phyloP scores from a whole-genome alignment of 2,797 vertebrate species.

The Bothrops alternatus region DNA sequence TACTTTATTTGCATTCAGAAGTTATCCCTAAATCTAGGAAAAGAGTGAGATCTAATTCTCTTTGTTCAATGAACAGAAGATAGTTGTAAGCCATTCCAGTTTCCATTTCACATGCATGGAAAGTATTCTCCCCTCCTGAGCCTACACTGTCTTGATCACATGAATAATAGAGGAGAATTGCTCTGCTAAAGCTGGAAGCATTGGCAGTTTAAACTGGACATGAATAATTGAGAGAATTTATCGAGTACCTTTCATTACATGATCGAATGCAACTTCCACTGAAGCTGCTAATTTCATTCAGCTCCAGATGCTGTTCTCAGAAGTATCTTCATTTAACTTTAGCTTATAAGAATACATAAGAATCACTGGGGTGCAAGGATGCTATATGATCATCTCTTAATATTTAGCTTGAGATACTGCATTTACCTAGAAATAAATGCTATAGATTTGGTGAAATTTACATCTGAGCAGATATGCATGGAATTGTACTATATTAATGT shows the following conservation, averaged over 20 bases:
- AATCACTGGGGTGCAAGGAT: constrained; percentile 6
- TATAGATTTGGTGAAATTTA: not conserved
- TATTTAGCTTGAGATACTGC: not conserved
- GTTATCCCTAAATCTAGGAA: not conserved
- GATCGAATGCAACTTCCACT: constrained; percentile 57
- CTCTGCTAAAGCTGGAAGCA: constrained; percentile 52
- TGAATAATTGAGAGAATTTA: constrained; percentile 65
- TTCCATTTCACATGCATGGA: constrained; percentile 37
- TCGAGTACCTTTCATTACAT: constrained; percentile 48
- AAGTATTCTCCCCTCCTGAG: constrained; percentile 25
- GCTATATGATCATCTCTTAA: constrained; percentile 18
- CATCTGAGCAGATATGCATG: not conserved
- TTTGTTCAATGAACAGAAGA: constrained; percentile 27
- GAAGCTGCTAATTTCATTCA: constrained; percentile 60
- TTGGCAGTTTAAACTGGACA: constrained; percentile 60
- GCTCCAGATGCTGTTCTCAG: constrained; percentile 48
- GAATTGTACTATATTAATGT: not conserved
- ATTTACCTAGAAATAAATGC: not conserved
- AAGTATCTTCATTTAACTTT: constrained; percentile 31
- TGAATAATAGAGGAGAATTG: constrained; percentile 62
- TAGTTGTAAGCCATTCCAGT: constrained; percentile 11
- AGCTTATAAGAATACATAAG: constrained; percentile 30
- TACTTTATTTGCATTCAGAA: not conserved
- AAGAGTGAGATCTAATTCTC: constrained; percentile 18
- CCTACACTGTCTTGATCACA: constrained; percentile 3